Base-by-base conservation (phyloP, 2,797 vertebrate species). In the Acipenser ruthenus region DNA sequence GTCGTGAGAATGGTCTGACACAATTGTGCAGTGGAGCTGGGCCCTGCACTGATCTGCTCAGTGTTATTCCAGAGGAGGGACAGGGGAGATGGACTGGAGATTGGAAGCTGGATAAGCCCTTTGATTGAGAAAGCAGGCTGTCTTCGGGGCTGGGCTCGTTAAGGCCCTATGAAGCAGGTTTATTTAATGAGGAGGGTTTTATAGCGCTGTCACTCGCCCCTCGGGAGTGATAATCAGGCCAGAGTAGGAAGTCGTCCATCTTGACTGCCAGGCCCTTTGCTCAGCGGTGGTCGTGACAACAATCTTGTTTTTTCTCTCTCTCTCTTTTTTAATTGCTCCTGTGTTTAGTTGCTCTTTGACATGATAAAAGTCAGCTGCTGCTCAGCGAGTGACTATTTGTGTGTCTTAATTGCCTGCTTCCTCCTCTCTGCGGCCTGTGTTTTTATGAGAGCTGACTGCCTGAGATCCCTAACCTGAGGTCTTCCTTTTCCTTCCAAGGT, bases 391-490 rank as follows among this genome's bases (percentile, higher is more conserved):
- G 86, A 84, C 84, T 87, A 88, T 89, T 93, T 89, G 84, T 80
- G 77, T 83, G 83, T 86, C 86, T 91, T 96, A 94, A 95, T 95
- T 92, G 90, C 87, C 90, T 88, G 86, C 88, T 93, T 94, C 90
- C 90, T 92, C 88, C 89, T 85, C 86, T 90, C 86, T 88, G 84
- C 74, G 81, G 87, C 87, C 87, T 86, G 86, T 86, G 79, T 87
- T 89, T 94, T 95, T 94, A 93, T 84, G 89, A 94, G 91, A 66
- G 80, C 70, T 79, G 80, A 81, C 87, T 89, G 79, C 72, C 80
- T 70, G 60, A 83, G 80, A 72, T 73, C 71, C 23, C 73, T 70
- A 66, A 60, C 71, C 77, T 77, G 65, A 73, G 76, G 71, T 81
- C 76, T 48, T 72, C 62, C 71, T 88, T 78, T 72, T 73, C 72